Conservation (phyloP, 2,888 invertebrate species). For the Hecatera dysodea region DNA sequence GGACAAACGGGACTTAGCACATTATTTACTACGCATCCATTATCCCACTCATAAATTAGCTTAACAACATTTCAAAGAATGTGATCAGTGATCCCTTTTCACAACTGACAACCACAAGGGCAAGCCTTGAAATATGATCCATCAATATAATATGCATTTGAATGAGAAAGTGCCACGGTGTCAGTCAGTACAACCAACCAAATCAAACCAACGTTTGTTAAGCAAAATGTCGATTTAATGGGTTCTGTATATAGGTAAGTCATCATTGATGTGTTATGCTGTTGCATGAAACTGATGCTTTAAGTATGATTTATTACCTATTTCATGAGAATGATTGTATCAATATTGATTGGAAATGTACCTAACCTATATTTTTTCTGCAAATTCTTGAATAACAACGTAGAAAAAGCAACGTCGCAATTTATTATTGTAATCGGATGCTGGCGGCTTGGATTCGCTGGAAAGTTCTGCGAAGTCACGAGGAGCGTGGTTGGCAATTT, state of each 20-base stretch:
- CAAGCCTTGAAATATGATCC: slow-evolving; percentile 32
- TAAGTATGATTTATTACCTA: background rate
- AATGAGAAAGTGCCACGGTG: slow-evolving; percentile 23
- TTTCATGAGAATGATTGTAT: background rate
- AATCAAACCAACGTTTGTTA: background rate
- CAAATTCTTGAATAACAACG: slow-evolving; percentile 65
- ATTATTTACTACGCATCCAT: slow-evolving; percentile 73
- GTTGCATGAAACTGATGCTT: background rate
- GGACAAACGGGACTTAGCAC: slow-evolving; percentile 76
- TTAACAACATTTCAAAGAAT: slow-evolving; percentile 77
- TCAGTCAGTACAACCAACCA: background rate
- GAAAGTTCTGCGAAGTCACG: slow-evolving; percentile 79
- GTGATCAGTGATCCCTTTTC: slow-evolving; percentile 77
- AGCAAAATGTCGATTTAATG: background rate
- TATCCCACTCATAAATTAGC: slow-evolving; percentile 79
- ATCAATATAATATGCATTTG: slow-evolving; percentile 27
- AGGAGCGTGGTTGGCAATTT: slow-evolving; percentile 76
- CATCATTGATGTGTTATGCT: background rate
- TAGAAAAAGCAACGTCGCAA: slow-evolving; percentile 69
- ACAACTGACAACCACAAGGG: slow-evolving; percentile 68
- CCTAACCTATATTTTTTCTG: slow-evolving; percentile 7
- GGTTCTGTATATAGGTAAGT: background rate
- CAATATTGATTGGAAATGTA: background rate
- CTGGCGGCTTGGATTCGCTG: slow-evolving; percentile 69
- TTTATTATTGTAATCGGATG: slow-evolving; percentile 76